Evolutionary conservation across 2,113 vertebrate genomes (phyloP).

Genomic region (Hippocampus comes): DNA sequence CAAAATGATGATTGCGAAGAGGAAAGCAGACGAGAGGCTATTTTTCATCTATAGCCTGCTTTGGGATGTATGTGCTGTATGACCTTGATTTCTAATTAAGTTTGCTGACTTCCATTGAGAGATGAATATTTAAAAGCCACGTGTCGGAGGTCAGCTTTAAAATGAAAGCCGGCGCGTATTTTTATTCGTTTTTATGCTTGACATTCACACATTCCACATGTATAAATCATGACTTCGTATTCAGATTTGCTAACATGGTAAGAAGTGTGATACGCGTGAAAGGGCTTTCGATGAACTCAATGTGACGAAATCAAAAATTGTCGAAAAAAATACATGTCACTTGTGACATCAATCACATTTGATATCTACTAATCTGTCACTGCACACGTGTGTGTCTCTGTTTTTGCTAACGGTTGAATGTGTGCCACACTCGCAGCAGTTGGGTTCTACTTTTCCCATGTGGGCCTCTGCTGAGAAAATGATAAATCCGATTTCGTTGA

Average conservation of each 20-base stretch:
- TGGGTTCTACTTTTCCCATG: neutral
- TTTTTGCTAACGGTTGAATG: conserved; percentile 26
- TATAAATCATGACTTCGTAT: neutral
- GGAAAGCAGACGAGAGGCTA: neutral
- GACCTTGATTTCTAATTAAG: conserved; percentile 35
- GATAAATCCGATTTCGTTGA: conserved; percentile 16
- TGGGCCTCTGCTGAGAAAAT: neutral
- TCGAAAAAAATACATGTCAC: neutral
- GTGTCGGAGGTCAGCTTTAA: conserved; percentile 21
- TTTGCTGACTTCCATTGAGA: conserved; percentile 12
- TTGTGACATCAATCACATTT: no score
- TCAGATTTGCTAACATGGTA: neutral
- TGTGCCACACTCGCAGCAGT: conserved; percentile 13
- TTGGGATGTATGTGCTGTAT: conserved; percentile 33
- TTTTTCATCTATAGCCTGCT: conserved; percentile 21
- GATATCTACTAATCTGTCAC: no score
- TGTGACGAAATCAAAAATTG: neutral
- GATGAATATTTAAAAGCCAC: conserved; percentile 27
- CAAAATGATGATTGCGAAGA: neutral
- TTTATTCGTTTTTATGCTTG: conserved; percentile 14
- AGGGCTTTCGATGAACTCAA: neutral
- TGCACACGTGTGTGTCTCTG: conserved; percentile 6
- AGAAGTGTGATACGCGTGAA: neutral
- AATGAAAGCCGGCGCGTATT: conserved; percentile 11
- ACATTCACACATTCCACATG: conserved; percentile 9